A percentile compares a stretch with the other conserved stretches of the same genome.
Evolutionary conservation across 2,797 vertebrate species (phyloP).

Genomic region (Zalophus californianus): DNA sequence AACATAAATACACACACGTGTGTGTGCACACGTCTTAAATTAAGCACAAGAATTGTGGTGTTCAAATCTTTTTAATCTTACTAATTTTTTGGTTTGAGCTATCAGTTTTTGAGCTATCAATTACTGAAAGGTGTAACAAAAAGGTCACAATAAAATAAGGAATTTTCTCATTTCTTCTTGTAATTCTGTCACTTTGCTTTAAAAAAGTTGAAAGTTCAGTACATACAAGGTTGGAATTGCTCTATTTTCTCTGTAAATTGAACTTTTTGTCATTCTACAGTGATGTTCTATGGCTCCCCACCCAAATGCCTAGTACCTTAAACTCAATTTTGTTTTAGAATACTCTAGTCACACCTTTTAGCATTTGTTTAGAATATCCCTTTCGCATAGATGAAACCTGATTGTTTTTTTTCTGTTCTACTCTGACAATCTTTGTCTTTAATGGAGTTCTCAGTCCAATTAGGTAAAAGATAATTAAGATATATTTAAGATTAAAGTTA

Average conservation of each 20-base stretch:
- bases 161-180: slow-evolving; percentile 19
- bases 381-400: neutral
- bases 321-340: neutral
- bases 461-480: neutral
- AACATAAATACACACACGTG: neutral
- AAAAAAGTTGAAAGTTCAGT: neutral
- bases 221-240: neutral
- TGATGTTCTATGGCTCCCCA: neutral
- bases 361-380: neutral
- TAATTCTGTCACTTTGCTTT: slow-evolving; percentile 27
- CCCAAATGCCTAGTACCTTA: neutral
- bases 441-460: slow-evolving; percentile 1
- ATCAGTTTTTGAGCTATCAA: neutral
- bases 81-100: neutral
- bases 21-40: neutral
- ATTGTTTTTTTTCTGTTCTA: slow-evolving; percentile 4
- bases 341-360: neutral
- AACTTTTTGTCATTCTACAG: neutral
- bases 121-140: neutral
- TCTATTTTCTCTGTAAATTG: neutral
- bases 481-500: slow-evolving; percentile 13
- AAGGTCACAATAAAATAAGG: slow-evolving; percentile 11
- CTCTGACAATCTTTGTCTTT: neutral
- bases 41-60: neutral
- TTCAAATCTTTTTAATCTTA: neutral